A percentile compares a stretch with the other conserved stretches of the same genome.
Evolutionary conservation across 2,113 vertebrate genomes (phyloP).

Genomic region (Zeus faber): DNA sequence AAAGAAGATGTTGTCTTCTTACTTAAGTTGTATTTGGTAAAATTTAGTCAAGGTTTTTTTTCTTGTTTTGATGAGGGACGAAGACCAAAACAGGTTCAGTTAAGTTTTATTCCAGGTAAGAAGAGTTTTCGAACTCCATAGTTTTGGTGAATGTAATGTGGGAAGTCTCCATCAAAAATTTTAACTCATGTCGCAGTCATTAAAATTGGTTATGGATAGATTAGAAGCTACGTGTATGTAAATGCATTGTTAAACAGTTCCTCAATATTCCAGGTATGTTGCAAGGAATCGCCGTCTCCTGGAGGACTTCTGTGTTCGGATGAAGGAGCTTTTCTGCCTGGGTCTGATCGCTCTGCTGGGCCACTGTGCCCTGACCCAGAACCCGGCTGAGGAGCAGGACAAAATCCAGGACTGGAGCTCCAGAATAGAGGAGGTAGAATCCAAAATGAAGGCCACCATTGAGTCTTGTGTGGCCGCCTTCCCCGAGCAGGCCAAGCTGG

Average conservation of each 20-base stretch:
- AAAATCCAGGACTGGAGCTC: slow-evolving; percentile 69
- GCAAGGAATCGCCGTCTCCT: slow-evolving; percentile 68
- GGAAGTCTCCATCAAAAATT: too few species aligned
- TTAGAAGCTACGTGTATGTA: neutral
- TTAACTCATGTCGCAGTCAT: too few species aligned
- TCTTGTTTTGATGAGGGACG: too few species aligned
- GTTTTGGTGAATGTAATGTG: too few species aligned
- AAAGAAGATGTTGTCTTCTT: too few species aligned
- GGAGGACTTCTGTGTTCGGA: slow-evolving; percentile 74
- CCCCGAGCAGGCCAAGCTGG: slow-evolving; percentile 66
- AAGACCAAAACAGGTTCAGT: too few species aligned
- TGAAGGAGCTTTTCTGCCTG: slow-evolving; percentile 79
- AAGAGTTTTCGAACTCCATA: too few species aligned
- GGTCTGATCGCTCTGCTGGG: slow-evolving; percentile 75
- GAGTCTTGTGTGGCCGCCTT: slow-evolving; percentile 64
- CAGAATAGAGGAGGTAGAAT: slow-evolving; percentile 70
- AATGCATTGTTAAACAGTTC: neutral
- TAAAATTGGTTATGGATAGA: too few species aligned
- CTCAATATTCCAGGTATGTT: slow-evolving; percentile 57
- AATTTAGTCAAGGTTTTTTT: too few species aligned
- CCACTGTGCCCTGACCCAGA: slow-evolving; percentile 61
- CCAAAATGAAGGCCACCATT: slow-evolving; percentile 68
- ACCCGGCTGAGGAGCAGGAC: slow-evolving; percentile 62
- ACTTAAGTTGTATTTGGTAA: too few species aligned
- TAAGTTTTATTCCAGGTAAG: too few species aligned